Evolutionary conservation across 2,113 vertebrate genomes (phyloP).

Genomic region (Chloropsis hardwickii): DNA sequence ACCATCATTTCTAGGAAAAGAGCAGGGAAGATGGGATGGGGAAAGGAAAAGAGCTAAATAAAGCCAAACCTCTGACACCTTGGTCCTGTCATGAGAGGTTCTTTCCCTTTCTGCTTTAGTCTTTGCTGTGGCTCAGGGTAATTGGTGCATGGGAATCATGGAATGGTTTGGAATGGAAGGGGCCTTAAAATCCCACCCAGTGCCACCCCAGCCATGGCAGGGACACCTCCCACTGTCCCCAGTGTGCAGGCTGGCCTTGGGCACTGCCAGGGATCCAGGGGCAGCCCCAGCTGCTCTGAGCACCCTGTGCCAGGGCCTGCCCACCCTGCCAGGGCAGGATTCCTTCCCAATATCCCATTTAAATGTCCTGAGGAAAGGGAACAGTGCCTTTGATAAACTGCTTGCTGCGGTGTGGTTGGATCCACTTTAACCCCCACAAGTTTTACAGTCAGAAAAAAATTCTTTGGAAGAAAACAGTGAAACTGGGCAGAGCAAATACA

Average conservation of each 20-base stretch:
- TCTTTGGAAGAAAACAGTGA: not conserved
- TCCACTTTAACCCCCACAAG: not conserved
- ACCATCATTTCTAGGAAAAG: not conserved
- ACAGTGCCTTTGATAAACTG: not conserved
- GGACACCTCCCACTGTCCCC: not conserved
- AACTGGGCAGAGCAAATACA: not conserved
- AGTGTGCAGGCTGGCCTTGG: not conserved
- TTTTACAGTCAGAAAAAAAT: not conserved
- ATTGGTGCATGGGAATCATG: not conserved
- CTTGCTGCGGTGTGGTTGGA: not conserved
- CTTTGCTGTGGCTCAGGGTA: not conserved
- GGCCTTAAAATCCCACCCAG: accelerated
- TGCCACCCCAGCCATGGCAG: not conserved
- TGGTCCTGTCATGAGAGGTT: not conserved
- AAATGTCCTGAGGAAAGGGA: not conserved
- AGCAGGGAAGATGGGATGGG: not conserved
- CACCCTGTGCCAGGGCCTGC: not conserved
- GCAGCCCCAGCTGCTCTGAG: not conserved
- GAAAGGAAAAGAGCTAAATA: not conserved
- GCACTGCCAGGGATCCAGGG: not conserved
- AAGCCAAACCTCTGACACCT: not conserved
- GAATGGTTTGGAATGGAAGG: not conserved
- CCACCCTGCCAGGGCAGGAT: not conserved
- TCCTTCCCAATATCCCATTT: not conserved
- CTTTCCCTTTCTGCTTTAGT: not conserved